Base-by-base conservation (phyloP, 2,888 invertebrate species). In the Callimorpha dominula region DNA sequence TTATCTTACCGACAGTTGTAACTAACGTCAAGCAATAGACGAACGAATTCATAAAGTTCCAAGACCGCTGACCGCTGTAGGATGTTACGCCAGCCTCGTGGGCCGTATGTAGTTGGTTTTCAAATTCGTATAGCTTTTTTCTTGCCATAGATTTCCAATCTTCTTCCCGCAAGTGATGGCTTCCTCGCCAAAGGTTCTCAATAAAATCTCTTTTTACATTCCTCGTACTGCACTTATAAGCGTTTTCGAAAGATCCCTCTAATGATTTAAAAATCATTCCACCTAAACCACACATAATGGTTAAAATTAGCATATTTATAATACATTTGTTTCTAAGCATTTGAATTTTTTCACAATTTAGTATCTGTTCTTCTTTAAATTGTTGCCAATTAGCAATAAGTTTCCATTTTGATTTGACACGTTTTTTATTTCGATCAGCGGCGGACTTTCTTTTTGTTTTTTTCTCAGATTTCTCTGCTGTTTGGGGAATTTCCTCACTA, bases 61-160 rank as follows among this genome's bases (percentile, higher is more conserved):
- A 99, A 40, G 98, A 97, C 88, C 97, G 97, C 88, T 97, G 97
- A 4, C 98, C 98, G 78, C 98, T 98, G 89, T 98, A 98, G 0
- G 97, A 97, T 43, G 97, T 97, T 76, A 98, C 96, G 0, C 98
- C 98, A 42, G 98, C 97, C 88, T 98, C 98, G 86, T 98, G 98
- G 0, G 98, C 98, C 0, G 96, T 96, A 85, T 98, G 98, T 52
- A 99, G 93, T 88, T 98, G 98, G 78, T 98, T 97, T 90, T 99
- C 99, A 88, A 99, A 99, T 79, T 97, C 97, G 88, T 97, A 97
- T 71, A 99, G 91, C 88, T 97, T 97, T 81, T 96, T 97, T 73
- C 98, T 96, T 0, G 98, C 98, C 94, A 98, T 96, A 15, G 97
- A 97, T 87, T 98, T 98, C 98, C 98, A 98, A 87, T 98, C 98